Evolutionary conservation across 1,140 invertebrate genomes (phyloP).

Genomic region (Drosophila takahashii): DNA sequence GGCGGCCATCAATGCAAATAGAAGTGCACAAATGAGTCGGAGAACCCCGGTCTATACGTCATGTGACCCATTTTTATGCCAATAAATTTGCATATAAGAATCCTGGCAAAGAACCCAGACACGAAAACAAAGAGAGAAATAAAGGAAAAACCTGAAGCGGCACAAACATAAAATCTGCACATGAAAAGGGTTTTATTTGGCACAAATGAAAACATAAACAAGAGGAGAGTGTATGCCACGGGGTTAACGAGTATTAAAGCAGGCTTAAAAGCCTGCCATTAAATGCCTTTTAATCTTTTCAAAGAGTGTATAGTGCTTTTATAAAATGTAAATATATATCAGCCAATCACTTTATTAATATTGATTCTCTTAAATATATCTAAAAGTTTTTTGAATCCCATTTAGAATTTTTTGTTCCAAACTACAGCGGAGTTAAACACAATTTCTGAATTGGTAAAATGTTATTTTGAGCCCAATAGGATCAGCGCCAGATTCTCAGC

Average conservation of each 20-base stretch:
- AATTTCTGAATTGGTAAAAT: no score
- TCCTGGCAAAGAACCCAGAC: conserved; percentile 20
- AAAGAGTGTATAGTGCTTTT: neutral
- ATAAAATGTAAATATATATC: no score
- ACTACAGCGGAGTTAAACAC: no score
- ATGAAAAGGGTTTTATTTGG: conserved; percentile 64
- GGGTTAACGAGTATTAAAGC: conserved; percentile 16
- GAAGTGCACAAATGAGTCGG: conserved; percentile 27
- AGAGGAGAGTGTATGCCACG: conserved; percentile 19
- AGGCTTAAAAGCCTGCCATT: neutral
- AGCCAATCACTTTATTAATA: no score
- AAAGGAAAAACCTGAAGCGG: conserved; percentile 43
- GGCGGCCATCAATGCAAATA: conserved; percentile 45
- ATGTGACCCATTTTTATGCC: conserved; percentile 62
- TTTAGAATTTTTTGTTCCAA: no score
- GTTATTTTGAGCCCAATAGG: no score
- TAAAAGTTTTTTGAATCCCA: no score
- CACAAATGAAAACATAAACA: conserved; percentile 72
- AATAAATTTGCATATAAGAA: conserved; percentile 79
- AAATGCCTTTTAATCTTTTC: neutral
- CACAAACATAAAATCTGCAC: conserved; percentile 68
- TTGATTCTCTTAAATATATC: no score
- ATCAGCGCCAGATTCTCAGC: neutral
- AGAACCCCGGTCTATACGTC: conserved; percentile 3
- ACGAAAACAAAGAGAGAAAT: conserved; percentile 22